Conservation (phyloP, 1,140 invertebrate genomes). For the Lepidostoma basale region DNA sequence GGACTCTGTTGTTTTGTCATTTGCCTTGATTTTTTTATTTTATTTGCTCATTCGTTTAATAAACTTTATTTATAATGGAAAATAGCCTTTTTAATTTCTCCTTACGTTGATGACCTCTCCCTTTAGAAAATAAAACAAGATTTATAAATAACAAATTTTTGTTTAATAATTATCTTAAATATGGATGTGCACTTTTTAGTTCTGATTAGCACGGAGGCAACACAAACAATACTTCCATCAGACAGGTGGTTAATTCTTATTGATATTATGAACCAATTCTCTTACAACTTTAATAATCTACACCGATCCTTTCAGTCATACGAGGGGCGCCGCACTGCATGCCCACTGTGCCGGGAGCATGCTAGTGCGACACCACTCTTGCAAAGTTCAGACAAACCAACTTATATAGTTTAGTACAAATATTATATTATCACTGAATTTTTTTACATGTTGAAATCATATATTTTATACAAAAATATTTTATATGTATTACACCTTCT, state of each 20-base stretch:
- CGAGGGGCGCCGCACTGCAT: no score
- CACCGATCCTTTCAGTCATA: no score
- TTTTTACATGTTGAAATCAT: background rate
- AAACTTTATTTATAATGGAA: no score
- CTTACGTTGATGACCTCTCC: background rate
- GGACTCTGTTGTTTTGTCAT: background rate
- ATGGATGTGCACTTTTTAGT: constrained; percentile 29
- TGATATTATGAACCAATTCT: no score
- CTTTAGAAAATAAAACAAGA: constrained; percentile 18
- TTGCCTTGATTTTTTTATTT: background rate
- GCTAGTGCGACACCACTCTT: no score
- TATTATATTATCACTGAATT: background rate
- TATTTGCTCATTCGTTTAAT: background rate
- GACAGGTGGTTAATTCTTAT: no score
- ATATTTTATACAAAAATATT: constrained; percentile 2
- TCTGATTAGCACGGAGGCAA: constrained; percentile 22
- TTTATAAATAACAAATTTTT: constrained; percentile 31
- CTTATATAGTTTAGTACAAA: background rate
- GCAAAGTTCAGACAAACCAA: background rate
- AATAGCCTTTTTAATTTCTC: background rate
- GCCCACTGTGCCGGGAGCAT: no score
- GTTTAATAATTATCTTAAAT: constrained; percentile 17
- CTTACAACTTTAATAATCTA: no score
- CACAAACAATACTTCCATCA: constrained; percentile 24
- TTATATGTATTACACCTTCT: background rate